Evolutionary conservation across 2,888 invertebrate genomes (phyloP), one percentile per base, ranked within the genome.

Genomic region (Monopis laevigella): DNA sequence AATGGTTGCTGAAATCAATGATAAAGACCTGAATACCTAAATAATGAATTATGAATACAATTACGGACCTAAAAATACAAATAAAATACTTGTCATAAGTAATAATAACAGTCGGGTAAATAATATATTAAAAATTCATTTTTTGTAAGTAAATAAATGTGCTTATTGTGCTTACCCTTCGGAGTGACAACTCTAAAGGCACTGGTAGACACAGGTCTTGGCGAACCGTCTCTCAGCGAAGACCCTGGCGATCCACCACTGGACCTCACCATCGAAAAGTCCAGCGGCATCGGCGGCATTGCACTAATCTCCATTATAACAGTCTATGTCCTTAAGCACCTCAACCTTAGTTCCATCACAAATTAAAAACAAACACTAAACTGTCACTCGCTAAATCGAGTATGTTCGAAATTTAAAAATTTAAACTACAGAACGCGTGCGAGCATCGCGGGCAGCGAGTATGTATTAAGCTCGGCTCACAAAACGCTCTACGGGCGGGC

Each of bases 101-200:
- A n/a, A n/a, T n/a, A n/a, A n/a, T n/a, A n/a, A n/a, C n/a, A n/a
- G n/a, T n/a, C n/a, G n/a, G n/a, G n/a, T n/a, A n/a, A n/a, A n/a
- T n/a, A n/a, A n/a, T n/a, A n/a, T n/a, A n/a, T n/a, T n/a, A n/a
- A n/a, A n/a, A n/a, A n/a, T n/a, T n/a, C n/a, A n/a, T n/a, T n/a
- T n/a, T n/a, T n/a, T n/a, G n/a, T n/a, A n/a, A n/a, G n/a, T n/a
- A n/a, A n/a, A n/a, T n/a, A n/a, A n/a, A n/a, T n/a, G n/a, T n/a
- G n/a, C n/a, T n/a, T n/a, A n/a, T n/a, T n/a, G n/a, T n/a, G 10
- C 32, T 32, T 70, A 69, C 85, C 86, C 75, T 87, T 87, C 2
- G 87, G 88, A 2, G 86, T 87, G 53, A 88, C 87, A 41, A 87
- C 84, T 51, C 86, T 80, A 60, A 88, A 88, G 17, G 87, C 87